phyloP scores from a whole-genome alignment of 1,140 invertebrate species.

The Drosophila chauvacae region DNA sequence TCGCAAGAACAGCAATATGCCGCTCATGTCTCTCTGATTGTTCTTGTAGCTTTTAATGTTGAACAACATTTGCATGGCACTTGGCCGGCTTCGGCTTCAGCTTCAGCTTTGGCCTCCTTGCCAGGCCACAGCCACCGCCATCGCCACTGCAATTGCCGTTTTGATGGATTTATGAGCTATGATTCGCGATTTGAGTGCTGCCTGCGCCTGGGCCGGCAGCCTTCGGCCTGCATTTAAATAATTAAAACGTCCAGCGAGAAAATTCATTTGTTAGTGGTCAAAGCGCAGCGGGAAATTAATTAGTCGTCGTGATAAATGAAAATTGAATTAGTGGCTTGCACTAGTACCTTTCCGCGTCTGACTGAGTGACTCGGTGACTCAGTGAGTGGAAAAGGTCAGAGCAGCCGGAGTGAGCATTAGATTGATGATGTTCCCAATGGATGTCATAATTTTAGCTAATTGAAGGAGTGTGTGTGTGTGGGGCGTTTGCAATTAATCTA shows the following conservation, averaged over 20 bases:
- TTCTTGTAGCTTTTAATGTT: constrained; percentile 80
- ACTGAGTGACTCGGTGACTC: constrained; percentile 8
- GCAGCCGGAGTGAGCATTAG: constrained; percentile 6
- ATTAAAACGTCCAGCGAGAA: constrained; percentile 69
- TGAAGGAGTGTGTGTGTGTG: constrained; percentile 3
- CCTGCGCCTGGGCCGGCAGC: constrained; percentile 57
- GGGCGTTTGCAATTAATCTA: background rate
- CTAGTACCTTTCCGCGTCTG: constrained; percentile 9
- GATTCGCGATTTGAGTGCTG: constrained; percentile 61
- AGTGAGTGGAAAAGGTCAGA: constrained; percentile 40
- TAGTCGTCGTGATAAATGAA: constrained; percentile 79
- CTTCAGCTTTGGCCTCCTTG: constrained; percentile 33
- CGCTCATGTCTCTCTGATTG: constrained; percentile 63
- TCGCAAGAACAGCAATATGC: constrained; percentile 43
- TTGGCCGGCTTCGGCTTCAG: constrained; percentile 40
- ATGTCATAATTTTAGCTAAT: constrained; percentile 41
- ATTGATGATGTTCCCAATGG: constrained; percentile 27
- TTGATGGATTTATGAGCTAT: constrained; percentile 81
- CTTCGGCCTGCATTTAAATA: constrained; percentile 80
- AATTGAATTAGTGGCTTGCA: constrained; percentile 78
- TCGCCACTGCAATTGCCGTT: constrained; percentile 37
- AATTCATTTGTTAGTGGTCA: constrained; percentile 40
- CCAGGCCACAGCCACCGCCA: constrained; percentile 1
- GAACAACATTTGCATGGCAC: constrained; percentile 81
- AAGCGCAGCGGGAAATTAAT: constrained; percentile 77